phyloP scores from a whole-genome alignment of 2,888 invertebrate species.

The Dorcus parallelipipedus region DNA sequence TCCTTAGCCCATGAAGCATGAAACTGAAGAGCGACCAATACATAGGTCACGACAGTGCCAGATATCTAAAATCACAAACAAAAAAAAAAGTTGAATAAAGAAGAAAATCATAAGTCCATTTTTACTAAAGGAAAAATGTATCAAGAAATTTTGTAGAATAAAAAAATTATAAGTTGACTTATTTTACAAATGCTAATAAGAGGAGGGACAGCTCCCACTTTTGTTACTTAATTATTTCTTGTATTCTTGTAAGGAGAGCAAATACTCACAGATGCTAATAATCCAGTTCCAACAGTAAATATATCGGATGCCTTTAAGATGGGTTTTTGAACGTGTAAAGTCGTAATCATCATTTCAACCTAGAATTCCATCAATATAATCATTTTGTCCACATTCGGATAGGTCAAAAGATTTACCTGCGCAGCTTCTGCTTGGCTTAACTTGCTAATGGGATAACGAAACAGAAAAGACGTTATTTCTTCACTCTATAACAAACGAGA shows the following conservation, averaged over 20 bases:
- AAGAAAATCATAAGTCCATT: no score
- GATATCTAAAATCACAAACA: slow-evolving; percentile 40
- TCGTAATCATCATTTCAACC: background rate
- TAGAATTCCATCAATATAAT: slow-evolving; percentile 6
- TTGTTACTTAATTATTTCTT: no score
- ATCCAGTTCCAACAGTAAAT: background rate
- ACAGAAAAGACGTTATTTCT: slow-evolving; percentile 33
- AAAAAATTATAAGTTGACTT: no score
- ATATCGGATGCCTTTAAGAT: background rate
- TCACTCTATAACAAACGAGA: slow-evolving; percentile 30
- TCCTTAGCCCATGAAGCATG: slow-evolving; percentile 24
- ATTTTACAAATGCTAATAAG: no score
- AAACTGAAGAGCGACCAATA: slow-evolving; percentile 47
- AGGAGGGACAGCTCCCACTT: no score
- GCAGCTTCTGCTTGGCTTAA: slow-evolving; percentile 32
- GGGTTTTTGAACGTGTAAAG: background rate
- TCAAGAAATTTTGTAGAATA: no score
- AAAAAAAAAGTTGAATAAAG: no score
- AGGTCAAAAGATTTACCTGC: slow-evolving; percentile 25
- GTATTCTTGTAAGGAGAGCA: no score
- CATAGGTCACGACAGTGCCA: slow-evolving; percentile 46
- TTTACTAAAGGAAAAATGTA: no score
- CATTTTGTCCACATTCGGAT: background rate
- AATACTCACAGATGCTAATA: slow-evolving; percentile 33
- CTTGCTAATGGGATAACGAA: slow-evolving; percentile 36